A percentile compares a stretch with the other conserved stretches of the same genome.
Conservation (phyloP, 2,113 vertebrate species). For the Telmatochromis sp. region DNA sequence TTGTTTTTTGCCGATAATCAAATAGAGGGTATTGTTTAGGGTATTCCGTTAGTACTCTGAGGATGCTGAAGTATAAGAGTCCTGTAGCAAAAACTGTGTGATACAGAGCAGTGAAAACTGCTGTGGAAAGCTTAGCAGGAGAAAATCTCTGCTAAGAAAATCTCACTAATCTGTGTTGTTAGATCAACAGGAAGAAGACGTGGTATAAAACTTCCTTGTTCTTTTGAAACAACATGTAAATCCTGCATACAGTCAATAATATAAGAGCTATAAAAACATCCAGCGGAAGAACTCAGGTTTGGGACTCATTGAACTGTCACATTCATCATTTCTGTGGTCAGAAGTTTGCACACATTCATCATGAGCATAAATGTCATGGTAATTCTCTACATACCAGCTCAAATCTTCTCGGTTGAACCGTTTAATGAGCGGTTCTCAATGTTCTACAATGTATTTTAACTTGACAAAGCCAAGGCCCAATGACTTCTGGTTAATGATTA, state of each 20-base stretch:
- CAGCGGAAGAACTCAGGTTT: neutral
- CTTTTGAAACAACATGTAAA: neutral
- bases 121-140: neutral
- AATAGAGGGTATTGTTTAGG: neutral
- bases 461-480: neutral
- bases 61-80: neutral
- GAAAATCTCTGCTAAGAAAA: neutral
- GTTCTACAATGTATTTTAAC: neutral
- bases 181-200: neutral
- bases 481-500: neutral
- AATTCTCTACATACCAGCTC: neutral
- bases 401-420: neutral
- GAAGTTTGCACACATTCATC: neutral
- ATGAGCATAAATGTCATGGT: fast-evolving
- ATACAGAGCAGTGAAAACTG: neutral
- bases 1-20: neutral
- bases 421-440: neutral
- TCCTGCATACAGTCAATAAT: fast-evolving
- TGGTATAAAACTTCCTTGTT: neutral
- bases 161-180: neutral
- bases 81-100: neutral
- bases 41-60: fast-evolving
- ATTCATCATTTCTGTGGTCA: neutral
- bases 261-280: neutral
- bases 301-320: neutral